Evolutionary conservation across 2,113 vertebrate species (phyloP).

Genomic region (Mastomys coucha): DNA sequence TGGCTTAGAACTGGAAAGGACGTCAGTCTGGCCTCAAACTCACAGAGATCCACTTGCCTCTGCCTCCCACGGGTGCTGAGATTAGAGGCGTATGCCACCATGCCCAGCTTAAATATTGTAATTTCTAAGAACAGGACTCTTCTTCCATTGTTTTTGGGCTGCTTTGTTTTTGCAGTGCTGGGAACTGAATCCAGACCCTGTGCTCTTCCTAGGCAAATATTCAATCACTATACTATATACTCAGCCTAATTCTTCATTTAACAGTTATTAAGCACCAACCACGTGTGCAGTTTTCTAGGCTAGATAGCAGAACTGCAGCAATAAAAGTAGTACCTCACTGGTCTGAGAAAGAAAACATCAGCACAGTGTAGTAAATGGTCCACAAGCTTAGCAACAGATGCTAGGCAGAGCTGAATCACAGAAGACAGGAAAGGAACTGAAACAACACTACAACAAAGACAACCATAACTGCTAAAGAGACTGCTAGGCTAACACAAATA

Average conservation of each 20-base stretch:
- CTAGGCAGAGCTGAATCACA: not conserved
- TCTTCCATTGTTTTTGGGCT: not conserved
- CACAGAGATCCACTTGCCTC: not conserved
- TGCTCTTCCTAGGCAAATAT: not conserved
- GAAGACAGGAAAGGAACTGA: not conserved
- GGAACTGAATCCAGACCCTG: not conserved
- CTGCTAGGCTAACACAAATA: not conserved
- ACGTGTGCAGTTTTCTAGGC: not conserved
- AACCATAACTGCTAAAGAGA: not conserved
- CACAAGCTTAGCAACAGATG: not conserved
- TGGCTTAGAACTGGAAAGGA: not conserved
- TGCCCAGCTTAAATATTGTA: not conserved
- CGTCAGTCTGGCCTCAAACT: not conserved
- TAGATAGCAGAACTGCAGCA: not conserved
- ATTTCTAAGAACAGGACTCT: constrained; percentile 7
- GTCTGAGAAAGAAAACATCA: not conserved
- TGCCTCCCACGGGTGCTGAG: not conserved
- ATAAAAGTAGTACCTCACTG: not conserved
- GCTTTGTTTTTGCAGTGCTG: not conserved
- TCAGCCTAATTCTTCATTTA: not conserved
- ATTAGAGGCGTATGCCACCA: not conserved
- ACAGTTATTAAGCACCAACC: not conserved
- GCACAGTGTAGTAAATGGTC: not conserved
- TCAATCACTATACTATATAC: not conserved
- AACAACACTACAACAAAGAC: not conserved